Base-by-base conservation (phyloP, 2,888 invertebrate species). In the Dysmachus trigonus region DNA sequence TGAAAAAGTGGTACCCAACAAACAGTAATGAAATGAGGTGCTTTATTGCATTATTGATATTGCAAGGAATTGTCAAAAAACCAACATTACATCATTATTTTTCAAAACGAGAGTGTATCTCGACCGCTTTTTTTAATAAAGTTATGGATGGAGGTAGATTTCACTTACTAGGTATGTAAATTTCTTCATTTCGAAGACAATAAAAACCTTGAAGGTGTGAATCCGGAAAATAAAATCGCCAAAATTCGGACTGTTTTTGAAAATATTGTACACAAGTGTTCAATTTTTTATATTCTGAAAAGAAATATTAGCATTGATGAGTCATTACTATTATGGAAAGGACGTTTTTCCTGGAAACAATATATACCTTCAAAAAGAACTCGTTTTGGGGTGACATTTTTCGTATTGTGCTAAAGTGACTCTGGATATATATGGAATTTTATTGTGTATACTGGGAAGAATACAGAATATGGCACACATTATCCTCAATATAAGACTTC, bases 121-220 rank as follows among this genome's bases (percentile, higher is more conserved):
- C 15, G 7, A 79, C 51, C 7, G 51, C 31, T 22, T 53, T 51
- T n/a, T 53, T 79, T 33, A 10, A 6, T 51, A 79, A 79, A 79
- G 53, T 79, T 30, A 79, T 79, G 22, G 10, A 41, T 47, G 0
- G 13, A 30, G 13, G 15, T 47, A 41, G 79, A 79, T 79, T 79
- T 51, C n/a, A n/a, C n/a, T 15, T 51, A 47, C 27, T 79, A n/a
- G 30, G 1, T 51, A 8, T 79, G 79, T 79, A 79, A 79, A 79
- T 79, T 53, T 79, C 47, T 79, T 47, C 79, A 79, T 30, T 79
- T 79, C 31, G 51, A 51, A 51, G 35, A 79, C 31, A 79, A 79
- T 27, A 13, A 8, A 79, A 5, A 8, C 5, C 30, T 18, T 22
- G 79, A n/a, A 30, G 4, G 3, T 41, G 30, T 30, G 30, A 27